Conservation (phyloP, 2,888 invertebrate species). For the Cenopis cana region DNA sequence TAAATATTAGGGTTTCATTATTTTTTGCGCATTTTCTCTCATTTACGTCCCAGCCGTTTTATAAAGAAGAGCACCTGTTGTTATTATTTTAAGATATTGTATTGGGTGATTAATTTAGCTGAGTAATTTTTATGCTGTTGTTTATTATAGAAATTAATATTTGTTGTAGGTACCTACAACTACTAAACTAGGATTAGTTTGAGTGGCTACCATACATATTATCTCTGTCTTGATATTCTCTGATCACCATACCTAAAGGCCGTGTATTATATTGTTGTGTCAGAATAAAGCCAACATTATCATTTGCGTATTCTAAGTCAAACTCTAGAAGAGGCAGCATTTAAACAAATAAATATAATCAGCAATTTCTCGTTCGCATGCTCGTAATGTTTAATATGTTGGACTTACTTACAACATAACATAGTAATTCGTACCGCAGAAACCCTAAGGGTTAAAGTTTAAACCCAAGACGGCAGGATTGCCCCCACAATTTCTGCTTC, state of each 20-base stretch:
- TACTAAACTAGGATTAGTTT: no score
- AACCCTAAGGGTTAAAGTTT: conserved; percentile 23
- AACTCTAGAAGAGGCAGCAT: no score
- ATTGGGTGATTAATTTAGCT: neutral
- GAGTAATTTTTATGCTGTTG: neutral
- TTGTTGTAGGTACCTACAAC: no score
- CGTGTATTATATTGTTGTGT: no score
- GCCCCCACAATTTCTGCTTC: conserved; percentile 54
- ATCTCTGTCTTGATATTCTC: no score
- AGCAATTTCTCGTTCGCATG: no score
- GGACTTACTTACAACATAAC: neutral
- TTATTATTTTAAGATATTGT: neutral
- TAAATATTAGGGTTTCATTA: conserved; percentile 54
- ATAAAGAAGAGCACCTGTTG: conserved; percentile 16
- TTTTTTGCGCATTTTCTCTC: conserved; percentile 43
- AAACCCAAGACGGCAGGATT: conserved; percentile 29
- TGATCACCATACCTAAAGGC: no score
- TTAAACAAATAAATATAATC: no score
- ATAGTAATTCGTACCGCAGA: conserved; percentile 1
- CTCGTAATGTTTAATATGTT: no score
- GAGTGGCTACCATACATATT: no score
- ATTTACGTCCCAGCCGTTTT: conserved; percentile 1
- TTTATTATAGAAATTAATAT: neutral
- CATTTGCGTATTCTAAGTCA: no score
- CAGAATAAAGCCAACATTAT: no score